Evolutionary conservation across 2,113 vertebrate genomes (phyloP), one percentile per base, ranked within the genome.

Genomic region (Eretmochelys imbricata): DNA sequence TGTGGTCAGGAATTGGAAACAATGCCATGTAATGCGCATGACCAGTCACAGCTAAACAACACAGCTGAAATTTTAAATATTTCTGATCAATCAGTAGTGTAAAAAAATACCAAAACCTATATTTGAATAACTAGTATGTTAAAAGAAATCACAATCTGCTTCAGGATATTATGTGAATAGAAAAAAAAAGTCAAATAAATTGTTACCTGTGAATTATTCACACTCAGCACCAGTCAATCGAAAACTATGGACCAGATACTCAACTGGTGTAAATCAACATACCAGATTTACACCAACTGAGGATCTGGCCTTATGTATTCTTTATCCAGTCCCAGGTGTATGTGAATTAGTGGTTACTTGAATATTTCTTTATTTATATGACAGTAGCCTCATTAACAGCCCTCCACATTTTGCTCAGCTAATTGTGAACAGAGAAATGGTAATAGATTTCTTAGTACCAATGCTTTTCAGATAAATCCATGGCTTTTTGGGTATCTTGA

Each of bases 331-430:
- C 79, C 57, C 84, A 10, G 54, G 5, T 85, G 75, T 1, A 80
- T 87, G 84, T 96, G 85, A 38, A 92, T 59, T 85, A 48, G 29
- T 91, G 94, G 72, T 57, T 90, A 90, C 91, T 88, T 88, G 3
- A 81, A 51, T 81, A n/a, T 93, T 82, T 59, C 92, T 97, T 97
- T 96, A 83, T 97, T 97, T 94, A 20, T 87, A 29, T 81, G 94
- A 94, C 48, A 94, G 65, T 91, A 91, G 86, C 35, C 76, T 96
- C 84, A 88, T 93, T 93, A 96, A 54, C 91, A 93, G 48, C 87
- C 96, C 90, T 93, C 93, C 95, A 31, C 59, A 82, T 91, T 95
- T 91, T 91, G 83, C 87, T 92, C 59, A 19, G 49, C 92, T 97
- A 91, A 80, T 89, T 93, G 49, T 8, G 93, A 87, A 16, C 81